These are phyloP conservation scores for Cyrtorhinus lividipennis DNA, from an alignment of 1,140 invertebrate species.

Conservation along the genomic window DNA sequence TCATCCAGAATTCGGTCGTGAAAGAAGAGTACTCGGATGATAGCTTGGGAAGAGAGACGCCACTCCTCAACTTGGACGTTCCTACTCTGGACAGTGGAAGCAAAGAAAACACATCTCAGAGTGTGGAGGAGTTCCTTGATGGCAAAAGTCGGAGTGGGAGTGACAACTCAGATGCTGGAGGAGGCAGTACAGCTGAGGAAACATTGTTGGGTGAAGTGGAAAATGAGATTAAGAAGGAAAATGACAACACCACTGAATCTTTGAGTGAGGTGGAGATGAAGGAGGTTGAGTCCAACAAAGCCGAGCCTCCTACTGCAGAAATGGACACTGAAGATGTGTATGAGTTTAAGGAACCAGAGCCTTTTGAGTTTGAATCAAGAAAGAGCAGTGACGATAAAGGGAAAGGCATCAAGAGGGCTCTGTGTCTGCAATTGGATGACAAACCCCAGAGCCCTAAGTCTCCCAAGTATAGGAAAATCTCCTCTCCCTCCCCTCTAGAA, in stretches of 20 bases:
- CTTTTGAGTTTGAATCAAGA: conserved; percentile 21
- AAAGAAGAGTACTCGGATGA: not conserved
- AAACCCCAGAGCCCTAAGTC: not conserved
- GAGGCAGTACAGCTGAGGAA: not conserved
- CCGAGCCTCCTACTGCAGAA: not conserved
- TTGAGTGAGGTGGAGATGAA: not conserved
- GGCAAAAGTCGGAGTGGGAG: not conserved
- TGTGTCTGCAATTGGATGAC: conserved; percentile 3
- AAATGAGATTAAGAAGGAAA: not conserved
- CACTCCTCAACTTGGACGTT: not conserved
- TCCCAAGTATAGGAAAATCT: not conserved
- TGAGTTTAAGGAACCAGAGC: conserved; percentile 58
- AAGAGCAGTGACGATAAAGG: conserved; percentile 18
- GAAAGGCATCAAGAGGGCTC: conserved; percentile 6
- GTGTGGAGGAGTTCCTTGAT: too few relatives aligned
- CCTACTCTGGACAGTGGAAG: not conserved
- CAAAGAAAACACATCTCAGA: too few relatives aligned
- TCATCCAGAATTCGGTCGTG: not conserved
- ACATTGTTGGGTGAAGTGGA: not conserved
- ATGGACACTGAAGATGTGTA: conserved; percentile 51
- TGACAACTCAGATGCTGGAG: not conserved
- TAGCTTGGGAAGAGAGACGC: not conserved
- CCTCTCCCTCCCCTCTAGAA: not conserved
- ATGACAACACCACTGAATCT: not conserved
- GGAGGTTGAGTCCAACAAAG: not conserved